Evolutionary conservation across 2,888 invertebrate species (phyloP).

Genomic region (Ophion obscuratus): DNA sequence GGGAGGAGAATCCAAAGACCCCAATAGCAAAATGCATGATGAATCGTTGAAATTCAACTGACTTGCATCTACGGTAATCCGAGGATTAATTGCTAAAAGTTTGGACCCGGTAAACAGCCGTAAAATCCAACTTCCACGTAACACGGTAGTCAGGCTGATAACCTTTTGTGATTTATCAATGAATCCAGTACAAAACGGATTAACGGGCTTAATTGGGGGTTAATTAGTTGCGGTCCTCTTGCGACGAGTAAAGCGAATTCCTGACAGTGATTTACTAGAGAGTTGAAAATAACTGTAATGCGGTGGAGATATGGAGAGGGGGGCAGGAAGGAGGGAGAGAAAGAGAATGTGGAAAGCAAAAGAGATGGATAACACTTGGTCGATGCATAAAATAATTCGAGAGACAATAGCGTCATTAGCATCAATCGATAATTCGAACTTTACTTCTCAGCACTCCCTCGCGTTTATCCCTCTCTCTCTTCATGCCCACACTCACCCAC

Average conservation of each 20-base stretch:
- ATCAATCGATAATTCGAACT: constrained; percentile 46
- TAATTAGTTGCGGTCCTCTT: constrained; percentile 68
- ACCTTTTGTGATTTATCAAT: neutral
- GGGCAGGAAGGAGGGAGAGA: neutral
- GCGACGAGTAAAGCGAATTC: neutral
- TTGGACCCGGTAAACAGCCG: too few species aligned
- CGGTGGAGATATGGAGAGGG: neutral
- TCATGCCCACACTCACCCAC: too few species aligned
- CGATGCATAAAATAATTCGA: neutral
- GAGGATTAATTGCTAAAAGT: too few species aligned
- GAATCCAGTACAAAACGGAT: constrained; percentile 46
- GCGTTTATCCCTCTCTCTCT: neutral
- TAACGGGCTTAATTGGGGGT: constrained; percentile 71
- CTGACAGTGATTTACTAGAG: constrained; percentile 67
- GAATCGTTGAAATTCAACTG: too few species aligned
- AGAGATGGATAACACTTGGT: neutral
- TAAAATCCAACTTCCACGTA: neutral
- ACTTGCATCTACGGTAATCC: too few species aligned
- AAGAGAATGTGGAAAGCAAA: neutral
- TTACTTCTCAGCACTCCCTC: constrained; percentile 18
- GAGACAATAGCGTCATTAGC: constrained; percentile 48
- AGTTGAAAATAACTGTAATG: constrained; percentile 33
- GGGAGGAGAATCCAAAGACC: too few species aligned
- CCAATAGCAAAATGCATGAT: too few species aligned
- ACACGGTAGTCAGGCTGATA: too few species aligned